Evolutionary conservation across 2,113 vertebrate species (phyloP).

Genomic region (Barnardius zonarius): DNA sequence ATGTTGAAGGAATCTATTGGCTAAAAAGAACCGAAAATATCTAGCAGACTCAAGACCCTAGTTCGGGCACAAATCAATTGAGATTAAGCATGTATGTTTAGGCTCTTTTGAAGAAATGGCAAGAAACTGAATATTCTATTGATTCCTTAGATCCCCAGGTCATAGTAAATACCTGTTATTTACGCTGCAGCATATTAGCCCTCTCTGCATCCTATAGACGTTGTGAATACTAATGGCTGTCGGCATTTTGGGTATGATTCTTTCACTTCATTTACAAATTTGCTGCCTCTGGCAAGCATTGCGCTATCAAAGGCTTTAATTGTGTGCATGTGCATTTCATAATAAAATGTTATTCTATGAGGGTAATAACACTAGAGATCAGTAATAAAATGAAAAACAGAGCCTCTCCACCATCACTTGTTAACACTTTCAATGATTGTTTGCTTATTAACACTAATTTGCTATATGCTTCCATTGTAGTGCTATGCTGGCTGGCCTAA

Average conservation of each 20-base stretch:
- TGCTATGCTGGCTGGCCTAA: background rate
- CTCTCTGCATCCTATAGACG: background rate
- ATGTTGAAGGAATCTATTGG: background rate
- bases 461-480: constrained; percentile 25
- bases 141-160: background rate
- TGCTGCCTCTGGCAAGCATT: background rate
- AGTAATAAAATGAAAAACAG: constrained; percentile 41
- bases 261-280: constrained; percentile 4
- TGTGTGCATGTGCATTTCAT: constrained; percentile 19
- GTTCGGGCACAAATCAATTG: background rate
- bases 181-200: background rate
- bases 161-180: background rate
- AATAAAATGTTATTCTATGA: constrained; percentile 44
- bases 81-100: background rate
- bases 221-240: background rate
- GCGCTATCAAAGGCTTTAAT: constrained; percentile 17
- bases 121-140: background rate
- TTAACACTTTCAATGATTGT: constrained; percentile 52
- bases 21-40: background rate
- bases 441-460: constrained; percentile 45
- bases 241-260: background rate
- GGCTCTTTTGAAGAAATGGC: background rate
- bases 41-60: background rate
- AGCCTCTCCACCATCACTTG: constrained; percentile 37
- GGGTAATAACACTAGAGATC: constrained; percentile 32